A percentile compares a stretch with the other conserved stretches of the same genome.
phyloP scores from a whole-genome alignment of 1,140 invertebrate genomes.

The Camponotus vicinus region DNA sequence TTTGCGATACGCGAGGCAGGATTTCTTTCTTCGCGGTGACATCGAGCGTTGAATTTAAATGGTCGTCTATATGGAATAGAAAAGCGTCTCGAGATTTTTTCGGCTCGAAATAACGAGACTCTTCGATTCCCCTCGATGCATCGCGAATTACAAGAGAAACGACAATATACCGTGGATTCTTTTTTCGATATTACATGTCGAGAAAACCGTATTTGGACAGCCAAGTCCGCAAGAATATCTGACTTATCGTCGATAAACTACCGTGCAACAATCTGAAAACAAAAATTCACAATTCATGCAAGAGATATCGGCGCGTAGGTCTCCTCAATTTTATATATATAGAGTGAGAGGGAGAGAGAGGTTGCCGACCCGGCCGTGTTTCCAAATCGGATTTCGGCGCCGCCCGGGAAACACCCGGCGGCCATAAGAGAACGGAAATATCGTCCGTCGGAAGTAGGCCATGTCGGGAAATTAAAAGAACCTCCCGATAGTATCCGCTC shows the following conservation, averaged over 20 bases:
- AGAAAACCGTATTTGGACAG: background rate
- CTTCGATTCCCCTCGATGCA: background rate
- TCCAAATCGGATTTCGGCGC: conserved; percentile 45
- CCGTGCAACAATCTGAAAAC: background rate
- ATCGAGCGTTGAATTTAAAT: conserved; percentile 66
- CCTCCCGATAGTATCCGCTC: conserved; percentile 2
- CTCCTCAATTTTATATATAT: conserved; percentile 6
- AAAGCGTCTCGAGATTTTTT: conserved; percentile 1
- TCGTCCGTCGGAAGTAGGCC: conserved; percentile 56
- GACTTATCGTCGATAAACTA: conserved; percentile 17
- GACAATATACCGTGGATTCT: background rate
- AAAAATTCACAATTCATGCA: conserved; percentile 1
- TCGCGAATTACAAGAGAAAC: background rate
- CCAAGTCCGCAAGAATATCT: background rate
- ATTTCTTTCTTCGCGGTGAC: conserved; percentile 49
- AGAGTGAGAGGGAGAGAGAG: background rate
- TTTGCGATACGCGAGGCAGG: conserved; percentile 39
- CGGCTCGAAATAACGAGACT: background rate
- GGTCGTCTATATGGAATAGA: conserved; percentile 5
- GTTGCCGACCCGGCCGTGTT: conserved; percentile 23
- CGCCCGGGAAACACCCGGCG: conserved; percentile 7
- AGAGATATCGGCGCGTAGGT: conserved; percentile 5
- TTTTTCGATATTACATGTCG: background rate
- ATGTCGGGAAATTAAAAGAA: conserved; percentile 63
- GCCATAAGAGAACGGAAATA: conserved; percentile 47